phyloP scores from a whole-genome alignment of 2,797 vertebrate genomes.

The Lepus oiostolus region DNA sequence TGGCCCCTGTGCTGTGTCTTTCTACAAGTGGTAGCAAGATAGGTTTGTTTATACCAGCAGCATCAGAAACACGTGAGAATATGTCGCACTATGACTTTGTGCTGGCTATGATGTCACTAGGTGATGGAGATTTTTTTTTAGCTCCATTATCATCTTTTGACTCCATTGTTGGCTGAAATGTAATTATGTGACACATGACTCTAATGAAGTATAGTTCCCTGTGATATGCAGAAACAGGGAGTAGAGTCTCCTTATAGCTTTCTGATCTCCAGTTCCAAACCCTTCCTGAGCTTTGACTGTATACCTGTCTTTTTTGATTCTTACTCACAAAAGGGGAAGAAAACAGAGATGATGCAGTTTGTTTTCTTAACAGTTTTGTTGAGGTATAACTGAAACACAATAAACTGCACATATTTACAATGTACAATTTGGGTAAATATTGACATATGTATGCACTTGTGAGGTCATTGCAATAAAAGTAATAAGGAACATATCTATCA shows the following conservation, averaged over 20 bases:
- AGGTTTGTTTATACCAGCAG: too few relatives aligned
- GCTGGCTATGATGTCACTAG: too few relatives aligned
- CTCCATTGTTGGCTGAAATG: too few relatives aligned
- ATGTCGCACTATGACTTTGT: too few relatives aligned
- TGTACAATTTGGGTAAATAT: not conserved
- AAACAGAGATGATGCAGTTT: conserved; percentile 1
- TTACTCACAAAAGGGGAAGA: conserved; percentile 22
- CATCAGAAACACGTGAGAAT: too few relatives aligned
- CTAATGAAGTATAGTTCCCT: not conserved
- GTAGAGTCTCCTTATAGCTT: not conserved
- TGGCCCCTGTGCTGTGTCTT: too few relatives aligned
- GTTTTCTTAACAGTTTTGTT: conserved; percentile 7
- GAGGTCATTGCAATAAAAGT: not conserved
- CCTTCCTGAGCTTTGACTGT: conserved; percentile 7
- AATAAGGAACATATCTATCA: not conserved
- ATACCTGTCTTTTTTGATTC: conserved; percentile 6
- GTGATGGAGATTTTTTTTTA: too few relatives aligned
- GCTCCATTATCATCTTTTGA: too few relatives aligned
- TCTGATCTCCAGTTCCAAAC: conserved; percentile 2
- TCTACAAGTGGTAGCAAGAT: too few relatives aligned
- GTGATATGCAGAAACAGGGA: conserved; percentile 4
- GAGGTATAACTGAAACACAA: not conserved
- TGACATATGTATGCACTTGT: not conserved
- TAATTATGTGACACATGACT: too few relatives aligned
- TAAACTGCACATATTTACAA: not conserved